A percentile compares a stretch with the other conserved stretches of the same genome.
phyloP scores from a whole-genome alignment of 2,888 invertebrate genomes.

The Troides oblongomaculatus region DNA sequence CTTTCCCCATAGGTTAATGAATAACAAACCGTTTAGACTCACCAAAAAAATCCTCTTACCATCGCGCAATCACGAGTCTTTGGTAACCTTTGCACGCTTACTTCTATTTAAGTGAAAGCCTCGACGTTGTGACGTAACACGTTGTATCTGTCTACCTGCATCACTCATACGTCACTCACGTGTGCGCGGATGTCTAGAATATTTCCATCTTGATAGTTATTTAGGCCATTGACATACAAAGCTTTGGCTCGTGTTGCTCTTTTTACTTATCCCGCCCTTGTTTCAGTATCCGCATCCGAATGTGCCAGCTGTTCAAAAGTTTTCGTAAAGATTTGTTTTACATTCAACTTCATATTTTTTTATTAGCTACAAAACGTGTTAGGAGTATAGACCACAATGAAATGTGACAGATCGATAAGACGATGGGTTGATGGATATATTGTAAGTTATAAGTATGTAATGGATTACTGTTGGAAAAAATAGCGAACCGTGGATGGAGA shows the following conservation, averaged over 20 bases:
- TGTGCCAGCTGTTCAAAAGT: too few species aligned
- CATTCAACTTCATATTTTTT: too few species aligned
- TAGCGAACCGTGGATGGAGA: too few species aligned
- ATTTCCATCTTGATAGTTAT: conserved; percentile 27
- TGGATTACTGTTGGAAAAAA: too few species aligned
- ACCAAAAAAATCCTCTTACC: neutral
- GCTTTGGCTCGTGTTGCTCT: neutral
- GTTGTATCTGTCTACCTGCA: conserved; percentile 9
- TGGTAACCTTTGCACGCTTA: conserved; percentile 2
- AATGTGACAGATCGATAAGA: too few species aligned
- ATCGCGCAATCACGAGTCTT: neutral
- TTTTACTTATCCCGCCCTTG: conserved; percentile 1
- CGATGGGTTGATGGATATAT: too few species aligned
- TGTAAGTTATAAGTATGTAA: too few species aligned
- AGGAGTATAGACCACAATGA: too few species aligned
- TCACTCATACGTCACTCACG: conserved; percentile 27
- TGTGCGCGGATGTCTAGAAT: conserved; percentile 22
- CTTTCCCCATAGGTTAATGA: neutral
- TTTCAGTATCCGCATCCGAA: neutral
- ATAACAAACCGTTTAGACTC: neutral
- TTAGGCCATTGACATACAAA: conserved; percentile 13
- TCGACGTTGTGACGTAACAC: conserved; percentile 15
- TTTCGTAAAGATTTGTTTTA: too few species aligned
- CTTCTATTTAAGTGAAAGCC: conserved; percentile 8
- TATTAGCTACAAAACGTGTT: too few species aligned